These are phyloP conservation scores for Pilophorus perplexus DNA, from an alignment of 2,888 invertebrate species.

Conservation along the genomic window DNA sequence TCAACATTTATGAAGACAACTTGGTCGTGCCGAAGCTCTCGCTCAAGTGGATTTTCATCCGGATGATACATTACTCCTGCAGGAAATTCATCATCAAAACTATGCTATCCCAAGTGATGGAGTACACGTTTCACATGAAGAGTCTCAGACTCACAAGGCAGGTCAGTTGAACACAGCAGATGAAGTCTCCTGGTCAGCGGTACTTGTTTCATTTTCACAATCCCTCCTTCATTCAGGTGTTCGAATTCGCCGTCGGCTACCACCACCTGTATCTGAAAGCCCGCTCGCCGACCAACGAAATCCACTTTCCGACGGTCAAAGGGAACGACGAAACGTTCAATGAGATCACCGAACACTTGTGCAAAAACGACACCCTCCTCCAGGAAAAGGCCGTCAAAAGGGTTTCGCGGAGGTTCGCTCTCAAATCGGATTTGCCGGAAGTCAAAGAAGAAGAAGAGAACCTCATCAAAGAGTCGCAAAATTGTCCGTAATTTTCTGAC, in stretches of 20 bases:
- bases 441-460: slow-evolving; percentile 35
- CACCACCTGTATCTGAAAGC: slow-evolving; percentile 42
- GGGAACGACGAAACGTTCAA: slow-evolving; percentile 37
- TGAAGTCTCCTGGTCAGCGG: too few species aligned
- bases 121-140: slow-evolving; percentile 42
- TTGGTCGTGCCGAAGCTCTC: slow-evolving; percentile 40
- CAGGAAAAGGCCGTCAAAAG: slow-evolving; percentile 2
- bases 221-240: too few species aligned
- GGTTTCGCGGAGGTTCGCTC: slow-evolving; percentile 11
- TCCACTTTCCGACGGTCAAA: slow-evolving; percentile 2
- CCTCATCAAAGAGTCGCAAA: slow-evolving; percentile 17
- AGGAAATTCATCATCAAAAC: slow-evolving; percentile 43
- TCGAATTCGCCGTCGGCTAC: slow-evolving; percentile 44
- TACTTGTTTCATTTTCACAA: too few species aligned
- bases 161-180: too few species aligned
- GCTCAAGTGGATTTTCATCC: slow-evolving; percentile 44
- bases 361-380: slow-evolving; percentile 24
- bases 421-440: slow-evolving; percentile 11
- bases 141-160: slow-evolving; percentile 40
- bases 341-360: slow-evolving; percentile 42
- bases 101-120: slow-evolving; percentile 34
- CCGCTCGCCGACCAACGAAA: slow-evolving; percentile 18
- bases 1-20: slow-evolving; percentile 44
- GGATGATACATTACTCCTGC: slow-evolving; percentile 42
- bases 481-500: too few species aligned